Percentiles rank a stretch among this genome's conserved stretches.
Conservation (phyloP, 2,797 vertebrate genomes). For the Macropus fuliginosus region DNA sequence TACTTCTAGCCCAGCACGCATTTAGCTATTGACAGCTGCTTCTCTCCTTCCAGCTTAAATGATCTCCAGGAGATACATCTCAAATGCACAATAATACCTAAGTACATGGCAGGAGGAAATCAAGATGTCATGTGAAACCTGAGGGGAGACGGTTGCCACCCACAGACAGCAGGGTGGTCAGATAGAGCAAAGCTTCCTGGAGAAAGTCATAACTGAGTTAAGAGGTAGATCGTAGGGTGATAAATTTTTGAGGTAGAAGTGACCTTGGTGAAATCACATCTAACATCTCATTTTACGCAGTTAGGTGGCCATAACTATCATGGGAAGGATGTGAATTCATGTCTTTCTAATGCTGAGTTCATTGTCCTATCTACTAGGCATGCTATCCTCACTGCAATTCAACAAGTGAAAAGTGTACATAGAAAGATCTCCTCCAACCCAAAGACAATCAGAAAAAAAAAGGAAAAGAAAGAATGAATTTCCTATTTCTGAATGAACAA, state of each 20-base stretch:
- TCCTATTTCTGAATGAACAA: neutral
- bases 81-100: neutral
- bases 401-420: neutral
- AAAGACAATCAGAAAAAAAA: neutral
- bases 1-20: neutral
- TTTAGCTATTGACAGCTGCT: neutral
- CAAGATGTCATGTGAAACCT: neutral
- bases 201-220: neutral
- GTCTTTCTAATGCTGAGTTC: neutral
- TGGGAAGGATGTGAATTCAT: neutral
- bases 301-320: neutral
- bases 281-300: neutral
- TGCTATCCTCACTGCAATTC: neutral
- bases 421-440: neutral
- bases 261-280: neutral
- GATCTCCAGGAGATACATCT: neutral
- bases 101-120: neutral
- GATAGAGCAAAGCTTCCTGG: neutral
- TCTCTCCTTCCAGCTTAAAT: neutral
- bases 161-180: neutral
- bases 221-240: neutral
- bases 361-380: neutral
- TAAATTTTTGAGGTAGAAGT: neutral
- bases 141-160: conserved; percentile 25
- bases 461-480: neutral